Evolutionary conservation across 1,140 invertebrate species (phyloP).

Genomic region (Pollicipes pollicipes): DNA sequence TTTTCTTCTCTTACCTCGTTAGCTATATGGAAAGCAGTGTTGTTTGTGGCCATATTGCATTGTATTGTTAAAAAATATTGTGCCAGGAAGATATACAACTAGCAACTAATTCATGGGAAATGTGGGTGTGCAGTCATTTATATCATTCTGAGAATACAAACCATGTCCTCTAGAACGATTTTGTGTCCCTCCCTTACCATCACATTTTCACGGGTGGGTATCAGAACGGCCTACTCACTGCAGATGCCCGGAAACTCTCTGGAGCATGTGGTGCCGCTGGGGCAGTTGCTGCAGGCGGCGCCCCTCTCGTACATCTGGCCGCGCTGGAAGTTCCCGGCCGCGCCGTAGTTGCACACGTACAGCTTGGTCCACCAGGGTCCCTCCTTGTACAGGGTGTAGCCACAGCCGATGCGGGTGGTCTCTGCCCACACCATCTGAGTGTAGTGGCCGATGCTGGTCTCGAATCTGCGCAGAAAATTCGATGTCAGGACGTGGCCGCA

Average conservation of each 20-base stretch:
- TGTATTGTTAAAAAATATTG: too few relatives aligned
- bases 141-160: too few relatives aligned
- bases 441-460: slow-evolving; percentile 18
- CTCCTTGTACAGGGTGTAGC: slow-evolving; percentile 14
- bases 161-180: too few relatives aligned
- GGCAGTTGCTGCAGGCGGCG: slow-evolving; percentile 10
- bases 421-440: slow-evolving; percentile 20
- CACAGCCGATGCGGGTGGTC: slow-evolving; percentile 17
- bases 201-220: too few relatives aligned
- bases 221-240: neutral
- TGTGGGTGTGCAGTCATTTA: too few relatives aligned
- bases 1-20: too few relatives aligned
- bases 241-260: slow-evolving; percentile 23
- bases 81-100: too few relatives aligned
- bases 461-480: slow-evolving; percentile 12
- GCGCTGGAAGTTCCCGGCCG: slow-evolving; percentile 17
- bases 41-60: too few relatives aligned
- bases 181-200: too few relatives aligned
- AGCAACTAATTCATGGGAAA: too few relatives aligned
- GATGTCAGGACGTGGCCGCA: too few relatives aligned
- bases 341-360: slow-evolving; percentile 21
- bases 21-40: too few relatives aligned
- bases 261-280: slow-evolving; percentile 21
- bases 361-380: slow-evolving; percentile 13
- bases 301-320: slow-evolving; percentile 12